Evolutionary conservation across 2,888 invertebrate genomes (phyloP), one percentile per base, ranked within the genome.

Genomic region (Hemithea aestivaria): DNA sequence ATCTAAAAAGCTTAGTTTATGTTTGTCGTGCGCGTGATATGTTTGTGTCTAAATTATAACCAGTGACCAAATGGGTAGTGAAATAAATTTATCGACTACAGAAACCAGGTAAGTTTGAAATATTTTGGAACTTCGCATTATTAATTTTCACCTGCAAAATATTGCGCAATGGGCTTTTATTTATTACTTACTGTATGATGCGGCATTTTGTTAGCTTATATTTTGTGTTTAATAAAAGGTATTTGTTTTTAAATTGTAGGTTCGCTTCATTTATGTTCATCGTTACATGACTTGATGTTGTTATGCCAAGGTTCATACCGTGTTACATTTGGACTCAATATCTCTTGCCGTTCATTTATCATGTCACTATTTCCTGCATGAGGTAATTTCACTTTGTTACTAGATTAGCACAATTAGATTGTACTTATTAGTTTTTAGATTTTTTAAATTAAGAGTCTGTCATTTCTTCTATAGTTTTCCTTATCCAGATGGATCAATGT

Each of bases 31-130:
- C 35, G 47, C 54, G 63, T 74, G 66, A 56, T 70, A 69, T 16
- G 16, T 16, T 16, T 70, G 70, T 66, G 56, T 55, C 50, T 57
- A 83, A 90, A 42, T 89, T 89, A 23, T 71, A 53, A 54, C 48
- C 40, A 60, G 64, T 65, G 64, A 53, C 59, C 80, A 79, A 79
- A 85, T 85, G 85, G 84, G 71, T 72, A 83, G 73, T 73, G 80
- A 84, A 78, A 56, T 81, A 56, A 74, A 76, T 52, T 49, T 75
- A 45, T 60, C 71, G 40, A 61, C 70, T 35, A 56, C 73, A 51
- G 69, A 73, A 65, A 65, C 80, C 78, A 79, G 82, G 84, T 85
- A 65, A 10, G 45, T 35, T 45, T 37, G 28, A 30, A 51, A 43
- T 25, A 39, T 49, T 42, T 35, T 40, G 35, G 44, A 36, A 40